Base-by-base conservation (phyloP, 2,113 vertebrate species). In the Pithys albifrons region DNA sequence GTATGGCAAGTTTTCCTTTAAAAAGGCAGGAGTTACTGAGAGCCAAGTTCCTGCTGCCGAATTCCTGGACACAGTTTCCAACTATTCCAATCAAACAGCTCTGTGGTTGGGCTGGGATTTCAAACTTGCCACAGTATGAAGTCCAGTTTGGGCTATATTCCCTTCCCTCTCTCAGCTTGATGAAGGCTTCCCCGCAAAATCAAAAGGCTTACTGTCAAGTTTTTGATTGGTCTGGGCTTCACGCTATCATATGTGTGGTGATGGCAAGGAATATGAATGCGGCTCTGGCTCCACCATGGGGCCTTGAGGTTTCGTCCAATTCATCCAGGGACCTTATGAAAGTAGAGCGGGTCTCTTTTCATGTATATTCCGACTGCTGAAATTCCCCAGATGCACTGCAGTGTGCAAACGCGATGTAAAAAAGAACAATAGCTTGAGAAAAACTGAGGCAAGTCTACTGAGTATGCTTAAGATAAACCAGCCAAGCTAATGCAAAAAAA, bases 131-230 rank as follows among this genome's bases (percentile, higher is more conserved):
- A 97, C 98, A 98, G 98, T 98, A 97, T 98, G 98, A 98, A 98
- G 98, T 98, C 98, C 98, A 98, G 98, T 98, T 98, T 98, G 98
- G 98, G 98, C 98, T 98, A 97, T 97, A 97, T 98, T 98, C 98
- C 98, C 97, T 98, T 98, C 98, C 96, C 97, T 98, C 97, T 97
- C 98, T 95, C 98, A 98, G 98, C 97, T 96, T 97, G 98, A 98
- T 95, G 95, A 97, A 98, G 98, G 98, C 97, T 98, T 98, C 97
- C 98, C 98, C 93, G 79, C 98, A 97, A 98, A 98, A 98, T 98
- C 98, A 98, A 98, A 98, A 98, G 98, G 98, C 98, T 98, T 97
- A 98, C 98, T 98, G 98, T 98, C 98, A 98, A 98, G 97, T 97
- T 97, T 98, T 97, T 97, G 93, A 98, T 98, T 98, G 98, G 98